Evolutionary conservation across 2,888 invertebrate genomes (phyloP), one percentile per base, ranked within the genome.

Genomic region (Malthinus seriepunctatus): DNA sequence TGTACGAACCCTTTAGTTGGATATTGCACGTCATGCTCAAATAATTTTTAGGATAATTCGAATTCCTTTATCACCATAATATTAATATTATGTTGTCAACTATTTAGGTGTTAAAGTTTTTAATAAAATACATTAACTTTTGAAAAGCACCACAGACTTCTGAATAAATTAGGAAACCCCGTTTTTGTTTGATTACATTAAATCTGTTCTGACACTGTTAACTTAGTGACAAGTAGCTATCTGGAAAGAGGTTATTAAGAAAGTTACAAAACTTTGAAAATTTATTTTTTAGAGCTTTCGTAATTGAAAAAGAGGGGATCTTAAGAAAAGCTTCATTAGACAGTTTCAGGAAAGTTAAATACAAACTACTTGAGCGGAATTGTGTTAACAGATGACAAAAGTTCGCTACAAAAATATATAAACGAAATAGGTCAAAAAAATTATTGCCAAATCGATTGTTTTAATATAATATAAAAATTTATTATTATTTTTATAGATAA

Each of bases 261-360:
- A 64, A 64, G 62, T 64, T 64, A 44, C 60, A 60, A 64, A 64
- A 60, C 62, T 51, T 32, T 51, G 56, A 52, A 62, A 64, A 61
- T 64, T 62, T 57, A 62, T 64, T 62, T 64, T 64, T 60, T 58
- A 52, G 47, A 51, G 48, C 47, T 50, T 47, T 55, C 49, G 61
- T 63, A 63, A 63, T 62, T 63, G 61, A 63, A 63, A 63, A 62
- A 47, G 63, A 59, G 60, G 42, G 56, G 60, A 60, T 56, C 54
- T 60, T 44, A 42, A 32, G 32, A 8, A 44, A 32, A 37, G 46
- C 46, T 53, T 53, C 47, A 53, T 47, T 31, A 38, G 53, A 38
- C 53, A 47, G 32, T 34, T 47, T 47, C 12, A 47, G 10, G 37
- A 53, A 53, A 53, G 53, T 47, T 53, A 46, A 45, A 53, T 33